Percentiles rank a stretch among this genome's conserved stretches.
phyloP scores from a whole-genome alignment of 2,113 vertebrate genomes.

The Coreoperca whiteheadi region DNA sequence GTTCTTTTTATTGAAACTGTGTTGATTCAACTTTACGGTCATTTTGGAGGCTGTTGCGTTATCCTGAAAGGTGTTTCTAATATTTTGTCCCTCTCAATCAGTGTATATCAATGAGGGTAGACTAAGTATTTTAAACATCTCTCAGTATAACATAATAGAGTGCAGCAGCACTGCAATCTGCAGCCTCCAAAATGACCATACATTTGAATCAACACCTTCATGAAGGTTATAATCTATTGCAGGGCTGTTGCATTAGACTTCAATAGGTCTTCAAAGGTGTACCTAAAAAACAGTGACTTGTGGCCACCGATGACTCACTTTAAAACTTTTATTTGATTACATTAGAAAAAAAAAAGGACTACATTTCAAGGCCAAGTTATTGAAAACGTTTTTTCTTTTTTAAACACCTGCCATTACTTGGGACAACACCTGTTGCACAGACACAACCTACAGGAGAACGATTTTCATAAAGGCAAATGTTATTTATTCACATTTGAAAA shows the following conservation, averaged over 20 bases:
- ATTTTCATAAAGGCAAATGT: background rate
- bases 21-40: background rate
- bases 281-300: background rate
- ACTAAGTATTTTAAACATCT: background rate
- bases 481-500: background rate
- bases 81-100: background rate
- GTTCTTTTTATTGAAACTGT: background rate
- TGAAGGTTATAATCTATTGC: background rate
- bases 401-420: background rate
- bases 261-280: background rate
- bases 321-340: background rate
- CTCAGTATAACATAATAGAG: background rate
- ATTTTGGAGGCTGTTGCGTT: background rate
- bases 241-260: background rate
- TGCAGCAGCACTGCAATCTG: too few relatives aligned
- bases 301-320: background rate
- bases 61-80: background rate
- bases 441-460: background rate
- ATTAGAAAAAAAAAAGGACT: background rate
- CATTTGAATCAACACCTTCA: too few relatives aligned
- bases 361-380: background rate
- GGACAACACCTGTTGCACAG: slow-evolving; percentile 3
- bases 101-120: background rate
- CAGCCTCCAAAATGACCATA: too few relatives aligned
- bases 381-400: background rate